Conservation (phyloP, 1,140 invertebrate species). For the Drosophila ohnishii region DNA sequence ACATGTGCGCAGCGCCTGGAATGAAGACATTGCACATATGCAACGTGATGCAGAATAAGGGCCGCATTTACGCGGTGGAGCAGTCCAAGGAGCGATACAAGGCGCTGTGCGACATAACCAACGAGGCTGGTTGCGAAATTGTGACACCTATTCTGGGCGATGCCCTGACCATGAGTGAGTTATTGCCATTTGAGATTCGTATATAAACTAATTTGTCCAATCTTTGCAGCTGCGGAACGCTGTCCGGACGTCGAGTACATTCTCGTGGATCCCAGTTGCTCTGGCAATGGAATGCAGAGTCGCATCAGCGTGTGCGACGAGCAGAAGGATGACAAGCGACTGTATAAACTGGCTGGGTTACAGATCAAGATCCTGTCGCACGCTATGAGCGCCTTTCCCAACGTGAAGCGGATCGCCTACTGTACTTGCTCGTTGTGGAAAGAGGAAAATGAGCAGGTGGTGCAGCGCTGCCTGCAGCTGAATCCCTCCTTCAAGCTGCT, state of each 20-base stretch:
- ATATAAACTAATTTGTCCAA: not conserved
- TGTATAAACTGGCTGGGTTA: conserved; percentile 90
- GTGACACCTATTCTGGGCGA: conserved; percentile 88
- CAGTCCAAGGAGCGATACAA: conserved; percentile 87
- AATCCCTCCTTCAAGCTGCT: conserved; percentile 87
- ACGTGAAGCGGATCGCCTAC: conserved; percentile 93
- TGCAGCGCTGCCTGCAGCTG: conserved; percentile 84
- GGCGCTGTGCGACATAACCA: conserved; percentile 87
- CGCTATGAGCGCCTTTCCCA: conserved; percentile 92
- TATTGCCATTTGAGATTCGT: too few relatives aligned
- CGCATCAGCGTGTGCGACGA: conserved; percentile 83
- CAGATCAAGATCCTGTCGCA: conserved; percentile 94
- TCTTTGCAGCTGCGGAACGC: conserved; percentile 63
- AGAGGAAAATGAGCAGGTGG: conserved; percentile 94
- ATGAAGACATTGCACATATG: conserved; percentile 97
- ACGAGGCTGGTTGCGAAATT: conserved; percentile 86
- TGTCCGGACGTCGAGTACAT: conserved; percentile 93
- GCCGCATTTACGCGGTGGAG: conserved; percentile 93
- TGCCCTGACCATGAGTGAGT: conserved; percentile 87
- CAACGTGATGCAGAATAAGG: conserved; percentile 90
- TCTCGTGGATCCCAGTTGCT: conserved; percentile 97
- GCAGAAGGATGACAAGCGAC: conserved; percentile 83
- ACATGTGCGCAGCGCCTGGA: conserved; percentile 97
- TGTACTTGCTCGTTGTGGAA: conserved; percentile 96
- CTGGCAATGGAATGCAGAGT: conserved; percentile 92